Base-by-base conservation (phyloP, 2,113 vertebrate genomes). In the Pao palembangensis region DNA sequence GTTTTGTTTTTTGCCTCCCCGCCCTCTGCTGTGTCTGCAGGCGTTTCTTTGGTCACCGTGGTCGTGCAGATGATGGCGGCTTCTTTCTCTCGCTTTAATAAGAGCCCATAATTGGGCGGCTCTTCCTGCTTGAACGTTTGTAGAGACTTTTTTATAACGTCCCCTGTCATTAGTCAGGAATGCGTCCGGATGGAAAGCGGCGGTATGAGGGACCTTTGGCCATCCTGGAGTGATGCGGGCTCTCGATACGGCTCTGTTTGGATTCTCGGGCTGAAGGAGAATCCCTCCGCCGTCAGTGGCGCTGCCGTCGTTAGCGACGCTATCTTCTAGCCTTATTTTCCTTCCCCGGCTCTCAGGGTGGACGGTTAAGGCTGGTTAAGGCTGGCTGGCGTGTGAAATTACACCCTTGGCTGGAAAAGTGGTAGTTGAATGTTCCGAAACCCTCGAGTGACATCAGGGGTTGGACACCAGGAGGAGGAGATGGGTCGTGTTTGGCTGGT, bases 141-240 rank as follows among this genome's bases (percentile, higher is more conserved):
- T 57, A 15, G 38, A 73, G 61, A 71, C 58, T 70, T 21, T 57
- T 51, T 42, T 20, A 72, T 65, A 12, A 69, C 75, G 76, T 75
- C 79, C 82, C 52, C 79, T 81, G 72, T 84, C 69, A 87, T 87
- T 83, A 83, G 43, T 69, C 54, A 81, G 69, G 87, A 85, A 87
- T 87, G 87, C 55, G 65, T 87, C 73, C 76, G 74, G 60, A 34
- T 53, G 54, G 49, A 65, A 55, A 19, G 17, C 16, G 2, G 3
- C 15, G n/a, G 13, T n/a, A 58, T 69, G 53, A 65, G 15, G 64
- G 64, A 38, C 55, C 51, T 55, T 41, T 25, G 51, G 34, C 58
- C 61, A n/a, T 55, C 70, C 21, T 28, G 61, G 60, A 72, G 71
- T 69, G 34, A 38, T 38, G 34, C 58, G 49, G 42, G 64, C 21